A percentile compares a stretch with the other conserved stretches of the same genome.
Conservation (phyloP, 2,113 vertebrate species). For the Eurystomus gularis region DNA sequence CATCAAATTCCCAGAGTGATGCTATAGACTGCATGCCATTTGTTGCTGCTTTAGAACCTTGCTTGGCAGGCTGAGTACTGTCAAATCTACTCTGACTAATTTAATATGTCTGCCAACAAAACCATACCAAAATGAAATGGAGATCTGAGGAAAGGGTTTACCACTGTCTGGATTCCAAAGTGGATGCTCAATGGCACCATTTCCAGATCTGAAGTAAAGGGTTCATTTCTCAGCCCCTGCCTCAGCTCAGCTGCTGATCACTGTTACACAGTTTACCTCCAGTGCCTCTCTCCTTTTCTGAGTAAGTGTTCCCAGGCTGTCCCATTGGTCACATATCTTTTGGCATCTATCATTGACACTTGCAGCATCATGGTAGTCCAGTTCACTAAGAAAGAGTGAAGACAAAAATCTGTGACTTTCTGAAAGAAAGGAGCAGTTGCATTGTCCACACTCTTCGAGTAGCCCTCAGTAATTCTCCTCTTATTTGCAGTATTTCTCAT, state of each 20-base stretch:
- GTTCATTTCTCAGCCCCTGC: background rate
- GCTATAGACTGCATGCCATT: background rate
- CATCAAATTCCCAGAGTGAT: background rate
- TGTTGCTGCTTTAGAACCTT: background rate
- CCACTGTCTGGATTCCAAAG: background rate
- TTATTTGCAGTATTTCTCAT: background rate
- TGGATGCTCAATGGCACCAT: background rate
- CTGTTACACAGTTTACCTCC: constrained; percentile 77
- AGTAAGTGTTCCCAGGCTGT: constrained; percentile 92
- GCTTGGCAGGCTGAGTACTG: background rate
- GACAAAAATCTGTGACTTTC: constrained; percentile 5
- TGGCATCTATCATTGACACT: constrained; percentile 93
- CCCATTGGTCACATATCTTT: constrained; percentile 98
- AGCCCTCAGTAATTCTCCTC: background rate
- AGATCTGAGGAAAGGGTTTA: background rate
- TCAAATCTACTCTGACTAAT: background rate
- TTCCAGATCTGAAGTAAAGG: constrained; percentile 2
- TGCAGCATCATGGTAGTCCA: constrained; percentile 94
- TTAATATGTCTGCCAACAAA: background rate
- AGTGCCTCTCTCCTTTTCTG: constrained; percentile 94
- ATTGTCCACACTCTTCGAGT: background rate
- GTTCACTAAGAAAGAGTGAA: constrained; percentile 74
- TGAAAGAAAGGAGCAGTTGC: background rate
- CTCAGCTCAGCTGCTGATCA: background rate
- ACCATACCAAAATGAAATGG: background rate